phyloP scores from a whole-genome alignment of 2,888 invertebrate genomes.

The Prosopocoilus inquinatus region DNA sequence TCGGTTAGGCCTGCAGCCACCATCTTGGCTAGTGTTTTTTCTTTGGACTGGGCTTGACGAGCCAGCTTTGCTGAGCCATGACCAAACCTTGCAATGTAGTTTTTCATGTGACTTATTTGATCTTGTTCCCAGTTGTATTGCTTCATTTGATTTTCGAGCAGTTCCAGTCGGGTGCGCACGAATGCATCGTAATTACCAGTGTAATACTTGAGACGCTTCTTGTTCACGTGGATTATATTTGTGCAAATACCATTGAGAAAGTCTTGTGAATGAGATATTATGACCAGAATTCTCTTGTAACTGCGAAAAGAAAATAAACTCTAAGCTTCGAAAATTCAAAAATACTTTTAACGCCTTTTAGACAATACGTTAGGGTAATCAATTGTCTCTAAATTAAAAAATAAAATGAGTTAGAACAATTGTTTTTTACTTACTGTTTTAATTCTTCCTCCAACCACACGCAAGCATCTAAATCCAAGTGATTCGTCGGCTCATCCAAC shows the following conservation, averaged over 20 bases:
- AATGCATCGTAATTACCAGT: constrained; percentile 93
- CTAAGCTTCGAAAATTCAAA: neutral
- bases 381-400: too few species aligned
- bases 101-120: constrained; percentile 99
- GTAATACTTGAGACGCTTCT: constrained; percentile 91
- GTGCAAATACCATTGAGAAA: constrained; percentile 97
- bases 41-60: constrained; percentile 98
- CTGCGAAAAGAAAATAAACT: constrained; percentile 50
- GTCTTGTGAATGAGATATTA: constrained; percentile 99
- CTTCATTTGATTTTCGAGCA: constrained; percentile 98
- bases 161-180: constrained; percentile 87
- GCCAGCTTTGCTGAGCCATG: constrained; percentile 99
- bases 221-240: constrained; percentile 94
- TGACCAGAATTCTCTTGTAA: constrained; percentile 93
- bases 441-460: constrained; percentile 99
- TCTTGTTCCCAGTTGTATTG: constrained; percentile 99
- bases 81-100: constrained; percentile 98
- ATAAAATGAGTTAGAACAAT: neutral
- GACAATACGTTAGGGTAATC: neutral
- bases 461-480: constrained; percentile 97
- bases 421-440: constrained; percentile 67
- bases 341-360: neutral
- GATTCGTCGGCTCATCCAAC: constrained; percentile 98
- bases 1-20: constrained; percentile 97
- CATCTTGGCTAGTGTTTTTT: constrained; percentile 99